Evolutionary conservation across 1,140 invertebrate genomes (phyloP).

Genomic region (Spodoptera frugiperda): DNA sequence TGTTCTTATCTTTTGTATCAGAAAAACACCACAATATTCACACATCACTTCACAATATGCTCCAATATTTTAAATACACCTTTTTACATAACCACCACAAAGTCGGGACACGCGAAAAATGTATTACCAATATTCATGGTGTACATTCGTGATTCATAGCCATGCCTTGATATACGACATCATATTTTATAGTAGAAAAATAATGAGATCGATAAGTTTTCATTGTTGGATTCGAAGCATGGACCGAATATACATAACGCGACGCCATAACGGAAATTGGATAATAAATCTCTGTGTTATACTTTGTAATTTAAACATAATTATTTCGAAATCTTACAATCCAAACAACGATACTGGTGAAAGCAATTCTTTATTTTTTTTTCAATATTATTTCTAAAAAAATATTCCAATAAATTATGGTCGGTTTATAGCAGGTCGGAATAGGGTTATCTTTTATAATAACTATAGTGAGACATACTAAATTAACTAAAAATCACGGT

Average conservation of each 20-base stretch:
- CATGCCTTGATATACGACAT: slow-evolving; percentile 33
- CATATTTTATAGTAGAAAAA: slow-evolving; percentile 51
- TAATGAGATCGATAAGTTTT: slow-evolving; percentile 51
- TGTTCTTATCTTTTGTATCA: too few species aligned
- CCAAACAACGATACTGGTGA: slow-evolving; percentile 47
- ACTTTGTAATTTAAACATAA: slow-evolving; percentile 55
- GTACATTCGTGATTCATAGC: slow-evolving; percentile 31
- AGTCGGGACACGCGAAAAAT: slow-evolving; percentile 18
- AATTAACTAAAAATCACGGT: too few species aligned
- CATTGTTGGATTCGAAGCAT: slow-evolving; percentile 41
- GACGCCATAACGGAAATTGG: slow-evolving; percentile 50
- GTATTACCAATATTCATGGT: slow-evolving; percentile 44
- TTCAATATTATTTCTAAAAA: slow-evolving; percentile 24
- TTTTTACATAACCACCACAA: background rate
- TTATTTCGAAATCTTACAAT: slow-evolving; percentile 46
- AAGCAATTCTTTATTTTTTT: slow-evolving; percentile 48
- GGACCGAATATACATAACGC: slow-evolving; percentile 22
- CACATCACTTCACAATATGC: background rate
- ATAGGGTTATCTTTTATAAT: too few species aligned
- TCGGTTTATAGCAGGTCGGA: too few species aligned
- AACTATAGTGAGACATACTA: too few species aligned
- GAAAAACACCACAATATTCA: background rate
- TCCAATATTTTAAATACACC: background rate
- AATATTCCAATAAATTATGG: too few species aligned
- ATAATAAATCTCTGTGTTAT: slow-evolving; percentile 53